These are phyloP conservation scores for Mormyrus iriodes DNA, from an alignment of 2,113 vertebrate genomes.

Conservation along the genomic window DNA sequence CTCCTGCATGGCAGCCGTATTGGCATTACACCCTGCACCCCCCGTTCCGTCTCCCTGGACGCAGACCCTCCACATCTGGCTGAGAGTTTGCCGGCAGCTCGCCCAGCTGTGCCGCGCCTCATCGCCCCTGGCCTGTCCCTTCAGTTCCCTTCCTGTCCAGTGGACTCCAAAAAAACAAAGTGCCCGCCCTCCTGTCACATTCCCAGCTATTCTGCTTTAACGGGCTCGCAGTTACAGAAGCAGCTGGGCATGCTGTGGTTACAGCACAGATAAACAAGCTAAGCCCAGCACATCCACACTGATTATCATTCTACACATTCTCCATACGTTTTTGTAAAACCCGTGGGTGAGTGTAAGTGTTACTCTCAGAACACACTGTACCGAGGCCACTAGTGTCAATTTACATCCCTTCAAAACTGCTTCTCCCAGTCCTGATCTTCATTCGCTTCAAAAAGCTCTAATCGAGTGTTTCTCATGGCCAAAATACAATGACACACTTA, in stretches of 20 bases:
- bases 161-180: neutral
- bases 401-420: neutral
- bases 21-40: neutral
- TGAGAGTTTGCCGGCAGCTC: neutral
- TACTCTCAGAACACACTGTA: neutral
- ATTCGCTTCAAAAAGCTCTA: neutral
- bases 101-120: neutral
- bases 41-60: neutral
- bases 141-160: neutral
- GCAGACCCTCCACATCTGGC: neutral
- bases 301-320: neutral
- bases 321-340: neutral
- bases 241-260: neutral
- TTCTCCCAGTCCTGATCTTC: neutral
- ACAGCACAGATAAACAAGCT: neutral
- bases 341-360: neutral
- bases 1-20: neutral
- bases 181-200: neutral
- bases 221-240: neutral
- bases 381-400: neutral
- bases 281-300: neutral
- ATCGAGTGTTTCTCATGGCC: neutral
- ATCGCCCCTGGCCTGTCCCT: constrained; percentile 2
- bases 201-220: neutral
- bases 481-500: neutral